A percentile compares a stretch with the other conserved stretches of the same genome.
These are phyloP conservation scores for Troglohyphantes excavatus DNA, from an alignment of 2,888 invertebrate genomes.

Conservation along the genomic window DNA sequence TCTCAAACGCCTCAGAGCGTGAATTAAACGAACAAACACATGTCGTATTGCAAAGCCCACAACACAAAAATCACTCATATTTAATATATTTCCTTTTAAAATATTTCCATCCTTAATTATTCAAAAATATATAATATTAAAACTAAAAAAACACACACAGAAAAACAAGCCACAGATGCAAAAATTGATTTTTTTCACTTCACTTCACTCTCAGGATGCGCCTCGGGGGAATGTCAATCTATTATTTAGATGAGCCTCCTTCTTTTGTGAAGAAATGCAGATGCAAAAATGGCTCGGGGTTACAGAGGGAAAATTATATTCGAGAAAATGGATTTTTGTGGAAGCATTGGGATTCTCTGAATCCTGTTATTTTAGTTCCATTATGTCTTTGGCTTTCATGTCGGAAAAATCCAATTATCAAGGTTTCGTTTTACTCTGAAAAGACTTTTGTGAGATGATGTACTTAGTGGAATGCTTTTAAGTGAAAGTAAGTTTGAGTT, in stretches of 20 bases:
- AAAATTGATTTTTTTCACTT: neutral
- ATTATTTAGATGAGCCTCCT: neutral
- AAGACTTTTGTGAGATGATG: no score
- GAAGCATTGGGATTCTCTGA: neutral
- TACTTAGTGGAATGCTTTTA: no score
- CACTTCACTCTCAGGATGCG: neutral
- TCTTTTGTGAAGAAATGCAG: neutral
- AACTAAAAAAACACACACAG: no score
- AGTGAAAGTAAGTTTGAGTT: no score
- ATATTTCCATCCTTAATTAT: no score
- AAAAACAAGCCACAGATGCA: neutral
- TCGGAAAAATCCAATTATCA: neutral
- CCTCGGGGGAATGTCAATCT: neutral
- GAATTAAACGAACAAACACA: no score
- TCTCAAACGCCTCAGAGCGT: no score
- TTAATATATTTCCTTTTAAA: no score
- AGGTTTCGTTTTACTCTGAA: no score
- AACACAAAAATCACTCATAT: no score
- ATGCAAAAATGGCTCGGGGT: neutral
- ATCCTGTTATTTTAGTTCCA: neutral
- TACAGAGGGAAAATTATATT: neutral
- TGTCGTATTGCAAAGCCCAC: no score
- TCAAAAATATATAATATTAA: no score
- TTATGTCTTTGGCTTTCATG: neutral
- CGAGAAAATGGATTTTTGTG: neutral